Conservation (phyloP, 2,888 invertebrate species). For the Mesodorylaimus sp. region DNA sequence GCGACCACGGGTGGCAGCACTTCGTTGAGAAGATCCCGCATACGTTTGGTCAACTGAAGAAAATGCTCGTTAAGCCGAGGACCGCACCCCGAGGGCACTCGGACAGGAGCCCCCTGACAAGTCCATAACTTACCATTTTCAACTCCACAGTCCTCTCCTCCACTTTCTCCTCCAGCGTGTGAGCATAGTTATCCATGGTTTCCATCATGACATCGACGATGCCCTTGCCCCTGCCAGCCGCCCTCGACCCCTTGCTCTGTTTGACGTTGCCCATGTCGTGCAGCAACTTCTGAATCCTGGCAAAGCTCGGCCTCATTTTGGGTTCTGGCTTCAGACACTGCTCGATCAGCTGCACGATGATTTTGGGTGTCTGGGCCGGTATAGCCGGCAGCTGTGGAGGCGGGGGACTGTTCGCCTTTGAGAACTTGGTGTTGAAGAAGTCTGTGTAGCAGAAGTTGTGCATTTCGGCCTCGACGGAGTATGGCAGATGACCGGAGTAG, state of each 20-base stretch:
- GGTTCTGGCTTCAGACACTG: neutral
- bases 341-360: neutral
- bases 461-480: neutral
- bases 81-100: too few species aligned
- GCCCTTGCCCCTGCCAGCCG: too few species aligned
- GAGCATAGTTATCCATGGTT: neutral
- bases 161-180: neutral
- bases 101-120: too few species aligned
- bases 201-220: constrained; percentile 2
- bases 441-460: neutral
- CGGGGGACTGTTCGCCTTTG: neutral
- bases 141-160: neutral
- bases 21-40: neutral
- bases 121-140: neutral
- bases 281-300: too few species aligned
- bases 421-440: neutral
- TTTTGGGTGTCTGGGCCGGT: neutral
- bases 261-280: too few species aligned
- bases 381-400: too few species aligned
- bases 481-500: neutral
- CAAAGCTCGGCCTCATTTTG: neutral
- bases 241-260: too few species aligned
- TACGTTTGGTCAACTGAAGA: neutral
- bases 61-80: too few species aligned
- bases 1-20: constrained; percentile 2